Evolutionary conservation across 2,888 invertebrate species (phyloP), one percentile per base, ranked within the genome.

Genomic region (Alcis repandata): DNA sequence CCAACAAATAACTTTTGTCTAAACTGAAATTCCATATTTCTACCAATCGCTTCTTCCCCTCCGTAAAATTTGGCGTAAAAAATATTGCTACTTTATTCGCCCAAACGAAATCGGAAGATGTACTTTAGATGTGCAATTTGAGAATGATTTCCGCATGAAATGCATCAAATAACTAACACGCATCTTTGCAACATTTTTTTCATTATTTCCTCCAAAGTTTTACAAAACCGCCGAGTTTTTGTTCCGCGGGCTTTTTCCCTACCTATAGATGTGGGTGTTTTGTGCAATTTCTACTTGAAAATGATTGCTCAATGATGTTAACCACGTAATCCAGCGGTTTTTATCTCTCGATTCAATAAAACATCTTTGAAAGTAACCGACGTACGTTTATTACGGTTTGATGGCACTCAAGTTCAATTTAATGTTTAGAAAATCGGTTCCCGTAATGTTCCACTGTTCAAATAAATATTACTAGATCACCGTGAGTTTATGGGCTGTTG

Each of bases 61-160:
- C 33, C 19, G 19, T 0, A 45, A 53, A 46, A n/a, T 27, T 38
- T 45, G 51, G 40, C n/a, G n/a, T 32, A 38, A 38, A 48, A 73
- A 76, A 78, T 77, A 76, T 75, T 70, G 65, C 65, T 71, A 60
- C 43, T 68, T 58, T 70, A 72, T 72, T 74, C 68, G 68, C 65
- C 63, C 72, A 74, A 68, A 78, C 65, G 80, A 79, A 86, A 88
- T 89, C 89, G 88, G 88, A 90, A 90, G 87, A 71, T 43, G 83
- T 78, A 75, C 72, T 84, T 78, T 83, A 78, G 80, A 84, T 86
- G 84, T 90, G 92, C 91, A 92, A 92, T 91, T 91, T 90, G 92
- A 92, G 92, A 90, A 84, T 85, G 83, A 88, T 90, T 91, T 92
- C 92, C 92, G 92, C 91, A 86, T 86, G 90, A 89, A 85, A 82